Base-by-base conservation (phyloP, 2,888 invertebrate species). In the Perdita meconis region DNA sequence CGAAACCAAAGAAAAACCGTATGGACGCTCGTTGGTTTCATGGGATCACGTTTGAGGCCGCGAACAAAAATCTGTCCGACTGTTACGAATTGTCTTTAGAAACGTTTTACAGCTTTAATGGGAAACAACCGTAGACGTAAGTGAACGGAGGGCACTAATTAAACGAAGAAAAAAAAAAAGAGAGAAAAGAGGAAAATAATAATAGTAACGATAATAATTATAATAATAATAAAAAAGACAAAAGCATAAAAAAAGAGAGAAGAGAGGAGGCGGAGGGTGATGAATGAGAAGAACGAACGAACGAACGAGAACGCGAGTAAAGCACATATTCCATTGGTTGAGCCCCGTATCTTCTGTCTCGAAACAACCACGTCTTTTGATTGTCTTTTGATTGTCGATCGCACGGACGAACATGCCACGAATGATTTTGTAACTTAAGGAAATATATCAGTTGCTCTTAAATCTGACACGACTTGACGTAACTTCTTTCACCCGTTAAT, bases 141-240 rank as follows among this genome's bases (percentile, higher is more conserved):
- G 72, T 71, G 78, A 78, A 79, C 78, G 78, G 78, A 79, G 78
- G 78, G 78, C 78, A 79, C 78, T 79, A 79, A 79, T 72, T 73
- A 63, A 51, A 26, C 12, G 26, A 38, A 13, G 50, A 63, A 13
- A 19, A 34, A 63, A 26, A 40, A 55, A 42, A 60, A 50, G 3
- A 16, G 53, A 40, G 6, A 69, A 34, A 47, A 34, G 1, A 16
- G 30, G 61, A 42, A 59, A 40, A 12, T 22, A 24, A n/a, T 44
- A 60, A 26, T 16, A 30, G 24, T 16, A 47, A 56, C 22, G 36
- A 70, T 40, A 71, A 61, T 51, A 71, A 47, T 44, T n/a, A 44
- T 44, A 10, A 5, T 36, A 47, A 16, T 36, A 34, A 56, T 6
- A n/a, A 30, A 10, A 22, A 42, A 50, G 57, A 51, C 16, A 12